These are phyloP conservation scores for Lypha dubia DNA, from an alignment of 2,888 invertebrate species.

Conservation along the genomic window DNA sequence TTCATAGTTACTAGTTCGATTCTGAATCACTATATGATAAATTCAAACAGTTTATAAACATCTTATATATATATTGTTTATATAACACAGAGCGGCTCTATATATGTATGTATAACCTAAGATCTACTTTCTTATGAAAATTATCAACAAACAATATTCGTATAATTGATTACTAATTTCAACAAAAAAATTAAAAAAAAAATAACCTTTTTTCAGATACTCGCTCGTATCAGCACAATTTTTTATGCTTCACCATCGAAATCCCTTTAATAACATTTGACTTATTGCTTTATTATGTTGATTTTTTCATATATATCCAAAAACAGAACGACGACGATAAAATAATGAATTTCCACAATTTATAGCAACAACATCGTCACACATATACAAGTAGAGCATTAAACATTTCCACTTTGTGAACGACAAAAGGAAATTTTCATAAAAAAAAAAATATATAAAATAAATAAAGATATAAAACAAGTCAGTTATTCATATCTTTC, in stretches of 20 bases:
- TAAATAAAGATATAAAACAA: constrained; percentile 37
- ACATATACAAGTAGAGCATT: not conserved
- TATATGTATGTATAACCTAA: not conserved
- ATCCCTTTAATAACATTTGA: constrained; percentile 11
- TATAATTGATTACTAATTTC: not conserved
- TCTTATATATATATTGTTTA: no score
- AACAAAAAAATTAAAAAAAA: not conserved
- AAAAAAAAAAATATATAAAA: constrained; percentile 9
- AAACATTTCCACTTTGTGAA: not conserved
- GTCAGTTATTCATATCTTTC: constrained; percentile 54
- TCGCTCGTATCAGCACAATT: not conserved
- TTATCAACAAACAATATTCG: not conserved
- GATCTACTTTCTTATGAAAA: not conserved
- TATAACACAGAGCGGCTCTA: no score
- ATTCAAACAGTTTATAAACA: no score
- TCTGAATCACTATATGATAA: no score
- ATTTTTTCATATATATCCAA: constrained; percentile 18
- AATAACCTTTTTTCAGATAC: not conserved
- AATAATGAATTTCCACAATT: constrained; percentile 14
- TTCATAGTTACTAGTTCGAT: no score
- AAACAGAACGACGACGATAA: not conserved
- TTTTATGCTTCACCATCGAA: constrained; percentile 11
- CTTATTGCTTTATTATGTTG: constrained; percentile 14
- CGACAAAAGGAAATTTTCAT: not conserved
- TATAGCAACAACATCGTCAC: not conserved